These are phyloP conservation scores for Microcebus lehilahytsara DNA, from an alignment of 2,113 vertebrate genomes.

Conservation along the genomic window DNA sequence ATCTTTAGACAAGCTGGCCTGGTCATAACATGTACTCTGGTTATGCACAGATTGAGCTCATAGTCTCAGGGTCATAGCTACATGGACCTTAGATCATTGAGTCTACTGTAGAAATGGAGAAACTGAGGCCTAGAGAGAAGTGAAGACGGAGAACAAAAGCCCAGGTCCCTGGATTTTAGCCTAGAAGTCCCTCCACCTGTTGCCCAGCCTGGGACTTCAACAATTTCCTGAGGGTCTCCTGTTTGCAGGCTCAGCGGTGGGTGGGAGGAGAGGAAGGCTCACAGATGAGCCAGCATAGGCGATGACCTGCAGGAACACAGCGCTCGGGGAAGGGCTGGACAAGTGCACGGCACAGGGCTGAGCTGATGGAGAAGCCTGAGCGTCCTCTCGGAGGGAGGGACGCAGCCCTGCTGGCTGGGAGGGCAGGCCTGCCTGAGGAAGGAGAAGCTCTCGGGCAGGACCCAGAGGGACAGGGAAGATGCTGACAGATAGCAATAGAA, in stretches of 20 bases:
- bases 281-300: no score
- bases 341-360: no score
- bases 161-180: neutral
- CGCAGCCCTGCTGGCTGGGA: no score
- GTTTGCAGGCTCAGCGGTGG: neutral
- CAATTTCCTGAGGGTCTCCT: neutral
- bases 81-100: neutral
- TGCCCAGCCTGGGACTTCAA: neutral
- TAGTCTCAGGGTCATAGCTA: neutral
- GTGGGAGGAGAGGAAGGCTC: neutral
- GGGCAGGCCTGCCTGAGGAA: no score
- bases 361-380: no score
- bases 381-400: neutral
- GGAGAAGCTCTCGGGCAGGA: no score
- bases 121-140: neutral
- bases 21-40: neutral
- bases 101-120: neutral
- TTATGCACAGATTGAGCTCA: neutral
- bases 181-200: neutral
- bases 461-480: no score
- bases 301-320: no score
- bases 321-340: no score
- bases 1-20: neutral
- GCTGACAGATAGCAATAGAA: no score
- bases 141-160: neutral